Evolutionary conservation across 2,888 invertebrate species (phyloP).

Genomic region (Epinotia bilunana): DNA sequence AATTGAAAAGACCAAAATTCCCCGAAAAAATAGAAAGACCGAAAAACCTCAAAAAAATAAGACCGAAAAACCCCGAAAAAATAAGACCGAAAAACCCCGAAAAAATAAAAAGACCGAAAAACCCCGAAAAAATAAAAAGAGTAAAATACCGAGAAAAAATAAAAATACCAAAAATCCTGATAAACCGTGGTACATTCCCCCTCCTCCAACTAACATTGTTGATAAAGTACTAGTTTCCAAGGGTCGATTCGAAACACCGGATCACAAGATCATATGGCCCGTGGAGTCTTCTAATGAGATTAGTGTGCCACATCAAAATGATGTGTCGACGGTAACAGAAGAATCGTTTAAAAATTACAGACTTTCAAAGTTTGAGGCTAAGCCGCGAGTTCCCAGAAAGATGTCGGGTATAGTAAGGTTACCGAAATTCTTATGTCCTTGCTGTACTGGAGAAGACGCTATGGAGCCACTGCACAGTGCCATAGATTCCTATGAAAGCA

Average conservation of each 20-base stretch:
- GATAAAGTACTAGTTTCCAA: conserved; percentile 5
- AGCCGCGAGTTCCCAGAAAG: conserved; percentile 1
- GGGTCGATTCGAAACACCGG: too few species aligned
- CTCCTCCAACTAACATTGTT: conserved; percentile 42
- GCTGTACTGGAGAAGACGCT: conserved; percentile 65
- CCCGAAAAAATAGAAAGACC: too few species aligned
- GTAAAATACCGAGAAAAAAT: too few species aligned
- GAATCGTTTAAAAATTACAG: neutral
- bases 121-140: too few species aligned
- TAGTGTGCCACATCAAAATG: neutral
- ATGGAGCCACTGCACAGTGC: conserved; percentile 52
- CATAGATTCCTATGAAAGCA: conserved; percentile 66
- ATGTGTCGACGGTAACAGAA: neutral
- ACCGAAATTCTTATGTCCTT: conserved; percentile 67
- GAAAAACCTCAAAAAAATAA: too few species aligned
- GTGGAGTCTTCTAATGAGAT: conserved; percentile 15
- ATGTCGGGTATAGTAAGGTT: conserved; percentile 53
- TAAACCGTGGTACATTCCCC: conserved; percentile 64
- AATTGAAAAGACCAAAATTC: conserved; percentile 45
- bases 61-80: conserved; percentile 18
- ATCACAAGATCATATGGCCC: conserved; percentile 2
- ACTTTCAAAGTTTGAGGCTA: neutral
- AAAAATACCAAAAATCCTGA: conserved; percentile 42
- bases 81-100: conserved; percentile 31
- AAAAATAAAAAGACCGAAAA: conserved; percentile 46